Percentiles rank a stretch among this genome's conserved stretches.
Conservation (phyloP, 2,888 invertebrate species). For the Ganaspis brasiliensis region DNA sequence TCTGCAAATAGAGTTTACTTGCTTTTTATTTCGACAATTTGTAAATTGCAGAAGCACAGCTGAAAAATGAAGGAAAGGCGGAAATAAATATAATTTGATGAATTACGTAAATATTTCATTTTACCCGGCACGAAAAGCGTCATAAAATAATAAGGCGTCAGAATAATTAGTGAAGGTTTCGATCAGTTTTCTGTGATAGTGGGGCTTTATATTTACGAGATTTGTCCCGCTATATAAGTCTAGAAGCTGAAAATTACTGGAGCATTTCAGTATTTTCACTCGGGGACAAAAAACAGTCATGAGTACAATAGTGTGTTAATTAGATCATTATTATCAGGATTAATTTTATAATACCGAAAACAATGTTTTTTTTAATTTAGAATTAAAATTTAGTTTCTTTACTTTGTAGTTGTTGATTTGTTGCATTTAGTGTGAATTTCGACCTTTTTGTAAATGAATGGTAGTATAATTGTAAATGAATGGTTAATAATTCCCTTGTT, state of each 20-base stretch:
- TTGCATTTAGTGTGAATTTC: too few relatives aligned
- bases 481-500: too few relatives aligned
- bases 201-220: slow-evolving; percentile 54
- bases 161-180: slow-evolving; percentile 61
- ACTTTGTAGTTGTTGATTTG: too few relatives aligned
- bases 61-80: slow-evolving; percentile 53
- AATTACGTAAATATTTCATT: slow-evolving; percentile 42
- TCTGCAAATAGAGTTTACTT: neutral
- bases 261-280: neutral
- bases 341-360: neutral
- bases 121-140: neutral
- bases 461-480: too few relatives aligned
- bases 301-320: slow-evolving; percentile 13
- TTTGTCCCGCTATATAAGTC: slow-evolving; percentile 51
- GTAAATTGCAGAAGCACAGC: slow-evolving; percentile 49
- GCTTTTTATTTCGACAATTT: slow-evolving; percentile 11
- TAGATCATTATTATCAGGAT: neutral
- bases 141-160: slow-evolving; percentile 19
- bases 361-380: neutral
- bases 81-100: slow-evolving; percentile 54
- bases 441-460: too few relatives aligned
- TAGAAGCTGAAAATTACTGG: slow-evolving; percentile 32
- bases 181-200: slow-evolving; percentile 60
- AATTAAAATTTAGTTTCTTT: too few relatives aligned
- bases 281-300: slow-evolving; percentile 1